Conservation (phyloP, 2,797 vertebrate genomes). For the Ciconia nigra region DNA sequence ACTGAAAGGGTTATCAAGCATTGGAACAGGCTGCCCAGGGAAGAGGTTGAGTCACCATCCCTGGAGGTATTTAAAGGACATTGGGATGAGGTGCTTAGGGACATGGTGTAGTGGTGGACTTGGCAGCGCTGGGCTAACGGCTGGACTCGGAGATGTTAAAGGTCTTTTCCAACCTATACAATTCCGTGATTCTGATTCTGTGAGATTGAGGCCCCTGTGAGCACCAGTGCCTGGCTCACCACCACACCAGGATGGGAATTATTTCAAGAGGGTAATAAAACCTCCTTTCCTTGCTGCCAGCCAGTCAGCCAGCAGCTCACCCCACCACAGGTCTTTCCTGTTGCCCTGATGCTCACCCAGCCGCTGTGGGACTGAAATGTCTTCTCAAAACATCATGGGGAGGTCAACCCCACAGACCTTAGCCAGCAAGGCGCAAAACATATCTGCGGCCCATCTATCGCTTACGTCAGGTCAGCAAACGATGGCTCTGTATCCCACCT, state of each 20-base stretch:
- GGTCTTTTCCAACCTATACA: no score
- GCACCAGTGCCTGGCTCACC: not conserved
- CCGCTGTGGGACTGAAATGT: not conserved
- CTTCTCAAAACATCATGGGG: not conserved
- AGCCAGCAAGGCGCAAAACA: not conserved
- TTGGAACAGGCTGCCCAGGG: no score
- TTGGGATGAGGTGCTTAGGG: no score
- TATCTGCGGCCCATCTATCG: not conserved
- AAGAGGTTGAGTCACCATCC: no score
- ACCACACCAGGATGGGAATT: not conserved
- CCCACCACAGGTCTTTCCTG: accelerated
- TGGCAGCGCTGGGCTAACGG: no score
- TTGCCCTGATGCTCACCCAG: not conserved
- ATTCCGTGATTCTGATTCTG: not conserved
- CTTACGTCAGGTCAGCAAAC: not conserved
- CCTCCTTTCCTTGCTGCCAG: not conserved
- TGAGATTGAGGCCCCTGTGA: not conserved
- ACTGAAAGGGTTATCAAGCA: no score
- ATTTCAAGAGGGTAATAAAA: not conserved
- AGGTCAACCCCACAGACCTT: not conserved
- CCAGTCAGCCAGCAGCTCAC: not conserved
- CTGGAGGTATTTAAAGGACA: no score
- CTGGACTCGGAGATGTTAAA: no score
- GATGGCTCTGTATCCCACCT: not conserved
- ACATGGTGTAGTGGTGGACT: no score